These are phyloP conservation scores for Drosophila siamana DNA, from an alignment of 2,888 invertebrate genomes.

Conservation along the genomic window DNA sequence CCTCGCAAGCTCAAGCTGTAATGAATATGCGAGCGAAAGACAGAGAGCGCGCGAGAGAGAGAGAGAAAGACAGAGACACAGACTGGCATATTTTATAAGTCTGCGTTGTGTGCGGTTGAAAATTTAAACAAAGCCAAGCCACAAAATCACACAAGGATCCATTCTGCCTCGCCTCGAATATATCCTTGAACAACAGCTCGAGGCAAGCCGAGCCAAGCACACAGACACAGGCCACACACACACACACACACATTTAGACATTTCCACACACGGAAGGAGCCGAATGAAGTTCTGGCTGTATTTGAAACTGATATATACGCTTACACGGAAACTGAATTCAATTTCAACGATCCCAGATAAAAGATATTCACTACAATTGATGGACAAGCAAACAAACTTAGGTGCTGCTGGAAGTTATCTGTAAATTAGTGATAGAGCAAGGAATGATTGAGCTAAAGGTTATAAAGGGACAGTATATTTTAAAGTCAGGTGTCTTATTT, in stretches of 20 bases:
- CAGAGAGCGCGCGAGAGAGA: neutral
- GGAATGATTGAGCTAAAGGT: neutral
- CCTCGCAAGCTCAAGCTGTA: constrained; percentile 54
- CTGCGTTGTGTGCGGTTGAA: constrained; percentile 56
- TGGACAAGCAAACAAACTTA: neutral
- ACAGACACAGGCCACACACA: constrained; percentile 9
- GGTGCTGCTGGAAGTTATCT: neutral
- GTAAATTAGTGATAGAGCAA: neutral
- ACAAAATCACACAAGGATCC: constrained; percentile 57
- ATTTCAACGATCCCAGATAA: constrained; percentile 2
- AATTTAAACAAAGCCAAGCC: constrained; percentile 73
- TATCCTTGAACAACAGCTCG: constrained; percentile 49
- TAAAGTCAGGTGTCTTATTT: too few relatives aligned
- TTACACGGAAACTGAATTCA: constrained; percentile 22
- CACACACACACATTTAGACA: constrained; percentile 5
- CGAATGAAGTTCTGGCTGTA: constrained; percentile 8
- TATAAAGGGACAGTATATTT: neutral
- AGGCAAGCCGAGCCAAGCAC: constrained; percentile 7
- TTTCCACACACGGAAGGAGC: neutral
- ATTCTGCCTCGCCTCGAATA: constrained; percentile 44
- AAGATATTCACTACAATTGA: constrained; percentile 1
- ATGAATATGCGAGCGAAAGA: constrained; percentile 45
- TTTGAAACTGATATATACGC: constrained; percentile 43
- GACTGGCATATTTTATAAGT: constrained; percentile 69
- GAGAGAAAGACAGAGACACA: constrained; percentile 17